Conservation (phyloP, 2,888 invertebrate genomes). For the Ectemnius continuus region DNA sequence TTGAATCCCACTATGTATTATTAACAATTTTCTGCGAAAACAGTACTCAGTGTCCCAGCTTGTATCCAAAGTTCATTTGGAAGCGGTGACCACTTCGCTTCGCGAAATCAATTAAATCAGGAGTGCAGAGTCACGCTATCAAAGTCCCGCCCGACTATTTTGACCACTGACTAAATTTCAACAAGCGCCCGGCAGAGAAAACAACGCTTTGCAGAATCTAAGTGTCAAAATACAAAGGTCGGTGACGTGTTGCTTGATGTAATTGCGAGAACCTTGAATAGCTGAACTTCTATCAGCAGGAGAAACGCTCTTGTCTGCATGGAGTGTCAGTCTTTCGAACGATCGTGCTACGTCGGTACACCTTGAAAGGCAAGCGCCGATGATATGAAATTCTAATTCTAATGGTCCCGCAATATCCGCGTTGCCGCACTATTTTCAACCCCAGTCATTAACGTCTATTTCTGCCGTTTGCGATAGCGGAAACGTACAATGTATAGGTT, state of each 20-base stretch:
- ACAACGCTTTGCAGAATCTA: neutral
- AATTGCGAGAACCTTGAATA: too few species aligned
- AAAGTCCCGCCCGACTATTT: neutral
- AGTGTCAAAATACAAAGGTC: neutral
- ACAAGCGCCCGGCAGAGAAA: neutral
- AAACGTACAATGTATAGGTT: too few species aligned
- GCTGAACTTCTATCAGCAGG: too few species aligned
- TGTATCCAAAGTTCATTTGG: neutral
- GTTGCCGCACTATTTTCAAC: neutral
- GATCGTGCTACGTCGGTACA: too few species aligned
- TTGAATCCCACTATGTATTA: too few species aligned
- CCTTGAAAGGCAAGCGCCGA: neutral
- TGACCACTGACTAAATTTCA: neutral
- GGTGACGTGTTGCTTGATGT: too few species aligned
- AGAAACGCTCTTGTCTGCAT: too few species aligned
- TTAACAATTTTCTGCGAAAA: too few species aligned
- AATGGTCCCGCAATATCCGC: neutral
- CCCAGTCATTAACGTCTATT: neutral
- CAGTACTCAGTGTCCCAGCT: too few species aligned
- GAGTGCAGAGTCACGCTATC: neutral
- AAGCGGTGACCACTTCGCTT: neutral
- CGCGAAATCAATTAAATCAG: constrained; percentile 7
- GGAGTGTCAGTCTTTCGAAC: too few species aligned
- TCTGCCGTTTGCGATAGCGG: neutral
- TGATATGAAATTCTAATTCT: constrained; percentile 1